phyloP scores from a whole-genome alignment of 2,113 vertebrate genomes.

The Merops nubicus region DNA sequence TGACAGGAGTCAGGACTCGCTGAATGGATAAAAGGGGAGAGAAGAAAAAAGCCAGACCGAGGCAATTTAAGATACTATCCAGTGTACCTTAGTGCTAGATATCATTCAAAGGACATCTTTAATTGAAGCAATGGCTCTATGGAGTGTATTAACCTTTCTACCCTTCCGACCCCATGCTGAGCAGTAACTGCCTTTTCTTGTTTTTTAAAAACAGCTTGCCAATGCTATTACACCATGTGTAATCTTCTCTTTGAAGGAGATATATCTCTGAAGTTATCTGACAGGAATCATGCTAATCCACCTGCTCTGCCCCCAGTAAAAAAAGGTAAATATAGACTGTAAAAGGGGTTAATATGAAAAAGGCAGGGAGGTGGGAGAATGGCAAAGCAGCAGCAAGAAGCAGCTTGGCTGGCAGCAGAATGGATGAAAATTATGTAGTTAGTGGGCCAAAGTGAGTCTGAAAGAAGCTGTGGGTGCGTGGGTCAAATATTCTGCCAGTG shows the following conservation, averaged over 20 bases:
- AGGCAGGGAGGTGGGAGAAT: background rate
- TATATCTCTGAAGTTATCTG: background rate
- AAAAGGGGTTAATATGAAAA: background rate
- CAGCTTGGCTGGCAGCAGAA: background rate
- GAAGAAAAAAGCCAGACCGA: background rate
- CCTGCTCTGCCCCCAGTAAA: background rate
- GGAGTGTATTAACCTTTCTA: slow-evolving; percentile 33
- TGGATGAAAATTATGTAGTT: background rate
- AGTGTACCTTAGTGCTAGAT: slow-evolving; percentile 9
- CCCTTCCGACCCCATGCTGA: background rate
- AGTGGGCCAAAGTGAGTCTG: background rate
- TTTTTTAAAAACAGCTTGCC: background rate
- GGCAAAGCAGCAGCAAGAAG: background rate
- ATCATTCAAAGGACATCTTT: slow-evolving; percentile 56
- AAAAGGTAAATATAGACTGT: background rate
- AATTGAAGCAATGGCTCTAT: slow-evolving; percentile 64
- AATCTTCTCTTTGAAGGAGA: background rate
- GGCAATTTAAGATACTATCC: slow-evolving; percentile 39
- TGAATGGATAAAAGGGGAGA: background rate
- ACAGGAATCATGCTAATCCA: background rate
- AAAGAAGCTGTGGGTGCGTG: background rate
- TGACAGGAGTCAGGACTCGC: background rate
- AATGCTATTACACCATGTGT: background rate
- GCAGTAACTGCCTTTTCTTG: slow-evolving; percentile 28
- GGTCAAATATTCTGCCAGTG: background rate